Evolutionary conservation across 2,113 vertebrate genomes (phyloP), one percentile per base, ranked within the genome.

Genomic region (Corythoichthys haematopterus): DNA sequence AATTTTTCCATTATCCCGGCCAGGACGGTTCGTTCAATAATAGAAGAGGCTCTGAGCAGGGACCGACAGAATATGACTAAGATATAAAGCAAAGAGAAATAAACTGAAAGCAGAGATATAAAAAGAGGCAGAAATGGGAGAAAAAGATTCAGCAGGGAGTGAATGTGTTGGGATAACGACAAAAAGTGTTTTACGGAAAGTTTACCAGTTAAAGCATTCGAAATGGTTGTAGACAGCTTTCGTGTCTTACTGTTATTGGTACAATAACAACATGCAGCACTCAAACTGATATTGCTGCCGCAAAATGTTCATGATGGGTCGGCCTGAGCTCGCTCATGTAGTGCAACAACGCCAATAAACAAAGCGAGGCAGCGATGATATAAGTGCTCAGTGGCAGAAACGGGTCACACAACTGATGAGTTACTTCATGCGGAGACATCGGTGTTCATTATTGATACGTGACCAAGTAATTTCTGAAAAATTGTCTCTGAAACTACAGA

Each of bases 1-100:
- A 80, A 69, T 76, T 74, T 59, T 69, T 76, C 73, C 69, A 50
- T 20, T 71, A 1, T 35, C 37, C 8, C 56, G 65, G 65, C 47
- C 53, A 73, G 76, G 75, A 77, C 45, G 35, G 76, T 83, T 70
- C 66, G 65, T 72, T 86, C 60, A 85, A 88, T 87, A 88, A 88
- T 87, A 79, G 71, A 90, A 77, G 74, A 85, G 69, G 64, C 71
- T 48, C 74, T 58, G 55, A 14, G 40, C 37, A 62, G 66, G 71
- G 75, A 80, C 45, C 16, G 52, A 74, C 69, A 74, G 77, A 58
- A 58, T 71, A 76, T 73, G 64, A 58, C 71, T 69, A 70, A 67
- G 69, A 80, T 28, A 28, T 28, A 28, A 28, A 28, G 48, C 68
- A 43, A 6, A 16, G 43, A 70, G 68, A 67, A 61, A 66, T n/a